phyloP scores from a whole-genome alignment of 64 coral and sea anemone species.

The Catalaphyllia jardinei region DNA sequence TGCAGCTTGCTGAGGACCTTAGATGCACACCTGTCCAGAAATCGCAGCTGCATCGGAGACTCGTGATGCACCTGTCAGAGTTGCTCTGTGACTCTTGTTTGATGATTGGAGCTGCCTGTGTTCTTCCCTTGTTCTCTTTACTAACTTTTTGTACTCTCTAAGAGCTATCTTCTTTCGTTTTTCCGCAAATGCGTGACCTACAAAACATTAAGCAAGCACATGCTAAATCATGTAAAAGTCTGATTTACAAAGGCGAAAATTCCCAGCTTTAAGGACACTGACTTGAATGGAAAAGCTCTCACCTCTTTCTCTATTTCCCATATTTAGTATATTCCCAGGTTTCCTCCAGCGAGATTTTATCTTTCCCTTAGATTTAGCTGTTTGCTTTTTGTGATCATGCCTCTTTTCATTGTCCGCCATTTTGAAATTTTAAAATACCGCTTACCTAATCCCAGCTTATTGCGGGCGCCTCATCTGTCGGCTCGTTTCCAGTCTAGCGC shows the following conservation, averaged over 20 bases:
- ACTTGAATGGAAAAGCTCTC: neutral
- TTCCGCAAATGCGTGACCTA: conserved; percentile 88
- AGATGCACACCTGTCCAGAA: neutral
- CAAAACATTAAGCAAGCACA: neutral
- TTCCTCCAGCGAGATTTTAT: conserved; percentile 37
- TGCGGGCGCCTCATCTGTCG: neutral
- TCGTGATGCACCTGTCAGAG: neutral
- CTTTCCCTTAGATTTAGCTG: conserved; percentile 7
- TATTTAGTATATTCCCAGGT: neutral
- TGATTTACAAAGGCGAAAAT: neutral
- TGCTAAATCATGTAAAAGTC: neutral
- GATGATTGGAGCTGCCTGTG: neutral
- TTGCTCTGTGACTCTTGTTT: neutral
- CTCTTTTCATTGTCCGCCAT: conserved; percentile 23
- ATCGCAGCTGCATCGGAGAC: neutral
- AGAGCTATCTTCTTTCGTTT: conserved; percentile 68
- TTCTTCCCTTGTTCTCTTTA: conserved; percentile 72
- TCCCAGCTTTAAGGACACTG: neutral
- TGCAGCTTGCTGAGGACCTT: neutral
- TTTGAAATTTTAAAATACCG: conserved; percentile 4
- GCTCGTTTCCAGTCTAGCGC: neutral
- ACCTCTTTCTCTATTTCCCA: conserved; percentile 60
- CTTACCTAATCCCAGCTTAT: neutral
- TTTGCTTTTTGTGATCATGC: neutral
- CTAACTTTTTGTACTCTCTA: conserved; percentile 78